phyloP scores from a whole-genome alignment of 2,797 vertebrate genomes.

The Pseudochirops cupreus region DNA sequence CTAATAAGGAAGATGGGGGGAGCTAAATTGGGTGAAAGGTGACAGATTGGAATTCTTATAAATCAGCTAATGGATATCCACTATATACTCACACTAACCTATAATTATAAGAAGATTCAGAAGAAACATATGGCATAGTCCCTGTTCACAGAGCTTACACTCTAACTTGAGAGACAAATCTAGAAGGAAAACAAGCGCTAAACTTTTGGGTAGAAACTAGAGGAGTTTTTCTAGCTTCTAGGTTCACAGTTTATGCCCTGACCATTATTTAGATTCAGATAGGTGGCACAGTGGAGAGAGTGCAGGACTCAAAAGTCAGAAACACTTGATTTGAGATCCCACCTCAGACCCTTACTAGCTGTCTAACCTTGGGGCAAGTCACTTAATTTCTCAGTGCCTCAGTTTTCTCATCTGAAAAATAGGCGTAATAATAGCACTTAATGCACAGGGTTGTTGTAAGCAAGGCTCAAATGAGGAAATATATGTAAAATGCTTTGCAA shows the following conservation, averaged over 20 bases:
- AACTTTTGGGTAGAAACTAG: not conserved
- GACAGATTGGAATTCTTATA: not conserved
- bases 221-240: not conserved
- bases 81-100: not conserved
- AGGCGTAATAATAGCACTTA: not conserved
- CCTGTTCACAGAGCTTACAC: not conserved
- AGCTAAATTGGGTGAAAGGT: not conserved
- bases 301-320: not conserved
- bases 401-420: conserved; percentile 15
- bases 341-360: not conserved
- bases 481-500: not conserved
- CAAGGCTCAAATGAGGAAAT: not conserved
- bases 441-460: not conserved
- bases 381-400: not conserved
- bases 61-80: not conserved
- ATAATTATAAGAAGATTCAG: not conserved
- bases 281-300: not conserved
- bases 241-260: not conserved
- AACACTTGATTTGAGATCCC: not conserved
- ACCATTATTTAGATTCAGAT: not conserved
- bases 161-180: not conserved
- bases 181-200: not conserved
- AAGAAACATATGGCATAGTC: not conserved
- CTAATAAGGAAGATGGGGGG: not conserved
- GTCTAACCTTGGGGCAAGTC: not conserved